phyloP scores from a whole-genome alignment of 2,797 vertebrate species.

The Cirrhinus mrigala region DNA sequence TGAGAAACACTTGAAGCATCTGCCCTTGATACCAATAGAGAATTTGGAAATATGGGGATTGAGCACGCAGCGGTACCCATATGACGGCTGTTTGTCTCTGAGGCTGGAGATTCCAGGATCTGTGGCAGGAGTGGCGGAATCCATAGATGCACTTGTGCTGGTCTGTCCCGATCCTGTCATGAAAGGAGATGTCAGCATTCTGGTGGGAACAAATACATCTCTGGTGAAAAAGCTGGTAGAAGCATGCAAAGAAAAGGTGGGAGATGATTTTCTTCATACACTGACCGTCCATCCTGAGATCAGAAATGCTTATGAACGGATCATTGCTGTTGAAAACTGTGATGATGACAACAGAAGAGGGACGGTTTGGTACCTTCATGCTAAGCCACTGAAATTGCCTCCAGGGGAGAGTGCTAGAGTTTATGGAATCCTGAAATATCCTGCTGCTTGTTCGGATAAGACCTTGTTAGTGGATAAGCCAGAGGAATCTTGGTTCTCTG shows the following conservation, averaged over 20 bases:
- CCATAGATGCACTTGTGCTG: slow-evolving; percentile 37
- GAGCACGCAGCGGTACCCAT: neutral
- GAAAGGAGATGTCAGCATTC: slow-evolving; percentile 23
- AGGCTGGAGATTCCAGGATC: slow-evolving; percentile 34
- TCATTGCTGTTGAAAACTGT: neutral
- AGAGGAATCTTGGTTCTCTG: neutral
- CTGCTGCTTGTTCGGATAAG: neutral
- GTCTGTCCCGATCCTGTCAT: slow-evolving; percentile 34
- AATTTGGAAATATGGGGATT: slow-evolving; percentile 17
- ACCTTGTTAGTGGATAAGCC: neutral
- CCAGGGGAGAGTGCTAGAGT: neutral
- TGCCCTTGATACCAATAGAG: neutral
- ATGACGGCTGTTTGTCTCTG: slow-evolving; percentile 39
- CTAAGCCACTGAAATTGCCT: neutral
- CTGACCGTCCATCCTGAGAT: slow-evolving; percentile 11
- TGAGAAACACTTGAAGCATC: neutral
- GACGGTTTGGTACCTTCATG: neutral
- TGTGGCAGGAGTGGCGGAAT: slow-evolving; percentile 35
- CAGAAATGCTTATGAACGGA: neutral
- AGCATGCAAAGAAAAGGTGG: neutral
- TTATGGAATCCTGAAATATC: neutral
- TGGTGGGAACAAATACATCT: slow-evolving; percentile 31
- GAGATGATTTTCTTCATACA: slow-evolving; percentile 2
- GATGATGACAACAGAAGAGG: neutral
- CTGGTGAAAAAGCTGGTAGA: slow-evolving; percentile 28